These are phyloP conservation scores for Malurus elegans DNA, from an alignment of 2,113 vertebrate genomes.

Conservation along the genomic window DNA sequence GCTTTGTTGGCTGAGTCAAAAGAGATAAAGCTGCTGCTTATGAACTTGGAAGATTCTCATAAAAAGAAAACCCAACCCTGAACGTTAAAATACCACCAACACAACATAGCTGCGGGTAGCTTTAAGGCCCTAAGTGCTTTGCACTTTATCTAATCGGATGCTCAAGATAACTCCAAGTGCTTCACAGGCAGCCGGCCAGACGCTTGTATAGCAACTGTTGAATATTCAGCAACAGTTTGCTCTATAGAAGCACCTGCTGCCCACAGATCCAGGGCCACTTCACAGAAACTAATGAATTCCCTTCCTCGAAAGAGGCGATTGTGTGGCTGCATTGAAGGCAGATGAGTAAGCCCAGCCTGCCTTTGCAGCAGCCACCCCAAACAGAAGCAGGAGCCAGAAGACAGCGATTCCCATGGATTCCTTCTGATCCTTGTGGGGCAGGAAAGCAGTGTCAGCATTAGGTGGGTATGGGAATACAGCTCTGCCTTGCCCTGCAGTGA, in stretches of 20 bases:
- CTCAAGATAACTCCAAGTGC: slow-evolving; percentile 34
- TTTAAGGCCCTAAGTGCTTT: neutral
- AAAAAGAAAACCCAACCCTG: neutral
- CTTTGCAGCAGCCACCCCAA: neutral
- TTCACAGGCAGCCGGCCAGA: slow-evolving; percentile 19
- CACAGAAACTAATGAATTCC: slow-evolving; percentile 40
- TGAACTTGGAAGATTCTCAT: neutral
- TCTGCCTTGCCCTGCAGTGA: slow-evolving; percentile 7
- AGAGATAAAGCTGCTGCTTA: slow-evolving; percentile 18
- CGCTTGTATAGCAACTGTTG: neutral
- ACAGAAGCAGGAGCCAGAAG: neutral
- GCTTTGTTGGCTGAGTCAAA: neutral
- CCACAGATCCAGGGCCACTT: slow-evolving; percentile 35
- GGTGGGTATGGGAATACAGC: neutral
- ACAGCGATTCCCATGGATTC: slow-evolving; percentile 3
- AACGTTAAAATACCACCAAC: neutral
- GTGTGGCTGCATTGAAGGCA: slow-evolving; percentile 15
- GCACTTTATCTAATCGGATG: slow-evolving; percentile 27
- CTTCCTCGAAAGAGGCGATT: slow-evolving; percentile 4
- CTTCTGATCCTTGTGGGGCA: neutral
- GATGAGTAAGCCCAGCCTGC: slow-evolving; percentile 2
- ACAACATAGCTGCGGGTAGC: neutral
- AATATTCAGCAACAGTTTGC: slow-evolving; percentile 60
- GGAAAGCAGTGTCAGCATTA: neutral
- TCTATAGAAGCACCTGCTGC: slow-evolving; percentile 61